Conservation (phyloP, 30 jellyfish, hydroid and myxozoan genomes). For the Chrysaora quinquecirrha region DNA sequence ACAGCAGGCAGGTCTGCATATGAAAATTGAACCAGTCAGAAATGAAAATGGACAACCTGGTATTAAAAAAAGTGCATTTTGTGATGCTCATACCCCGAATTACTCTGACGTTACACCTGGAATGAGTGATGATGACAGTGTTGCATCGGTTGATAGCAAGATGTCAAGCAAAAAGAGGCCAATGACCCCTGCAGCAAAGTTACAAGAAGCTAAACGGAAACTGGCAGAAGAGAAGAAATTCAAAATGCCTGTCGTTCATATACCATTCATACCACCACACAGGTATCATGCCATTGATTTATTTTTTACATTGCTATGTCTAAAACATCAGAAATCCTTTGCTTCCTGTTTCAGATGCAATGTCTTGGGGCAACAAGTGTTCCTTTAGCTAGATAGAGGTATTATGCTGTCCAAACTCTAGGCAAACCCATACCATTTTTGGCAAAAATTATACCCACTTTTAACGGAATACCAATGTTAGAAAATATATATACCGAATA, state of each 20-base stretch:
- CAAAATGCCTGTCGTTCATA: constrained; percentile 95
- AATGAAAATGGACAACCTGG: constrained; percentile 97
- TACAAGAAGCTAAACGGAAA: constrained; percentile 81
- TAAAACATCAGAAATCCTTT: too few relatives aligned
- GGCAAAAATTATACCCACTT: too few relatives aligned
- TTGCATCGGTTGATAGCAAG: constrained; percentile 67
- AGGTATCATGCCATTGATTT: constrained; percentile 88
- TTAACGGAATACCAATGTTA: too few relatives aligned
- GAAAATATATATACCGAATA: too few relatives aligned
- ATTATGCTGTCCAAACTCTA: too few relatives aligned
- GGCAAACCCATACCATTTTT: too few relatives aligned
- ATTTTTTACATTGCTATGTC: too few relatives aligned
- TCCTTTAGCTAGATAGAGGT: too few relatives aligned
- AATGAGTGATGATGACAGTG: constrained; percentile 93
- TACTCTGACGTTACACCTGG: constrained; percentile 75
- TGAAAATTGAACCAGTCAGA: constrained; percentile 94
- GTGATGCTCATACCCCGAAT: constrained; percentile 92
- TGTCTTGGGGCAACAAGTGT: too few relatives aligned
- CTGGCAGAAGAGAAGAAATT: constrained; percentile 72
- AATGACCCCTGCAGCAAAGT: constrained; percentile 81
- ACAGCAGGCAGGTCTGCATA: constrained; percentile 95
- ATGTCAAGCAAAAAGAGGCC: constrained; percentile 77
- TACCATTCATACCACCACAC: constrained; percentile 98
- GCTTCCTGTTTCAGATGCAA: too few relatives aligned
- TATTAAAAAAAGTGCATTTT: constrained; percentile 82